These are phyloP conservation scores for Mercenaria mercenaria DNA, from an alignment of 1,140 invertebrate species.

Conservation along the genomic window DNA sequence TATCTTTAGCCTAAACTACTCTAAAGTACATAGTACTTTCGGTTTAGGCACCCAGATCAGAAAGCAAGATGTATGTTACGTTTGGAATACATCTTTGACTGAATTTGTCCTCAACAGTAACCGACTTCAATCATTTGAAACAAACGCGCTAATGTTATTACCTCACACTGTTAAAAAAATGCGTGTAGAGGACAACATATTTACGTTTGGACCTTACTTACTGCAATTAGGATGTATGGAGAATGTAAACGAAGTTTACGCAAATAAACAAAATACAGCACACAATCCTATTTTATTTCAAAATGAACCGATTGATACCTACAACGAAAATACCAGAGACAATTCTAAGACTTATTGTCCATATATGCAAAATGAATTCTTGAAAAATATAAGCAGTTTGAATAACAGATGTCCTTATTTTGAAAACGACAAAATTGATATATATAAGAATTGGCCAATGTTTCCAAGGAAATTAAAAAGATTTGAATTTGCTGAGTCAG, in stretches of 20 bases:
- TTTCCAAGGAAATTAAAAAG: background rate
- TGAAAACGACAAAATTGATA: background rate
- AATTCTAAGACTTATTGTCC: background rate
- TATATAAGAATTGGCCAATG: background rate
- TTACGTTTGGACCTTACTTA: conserved; percentile 32
- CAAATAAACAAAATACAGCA: background rate
- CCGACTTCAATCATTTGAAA: background rate
- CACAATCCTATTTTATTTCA: background rate
- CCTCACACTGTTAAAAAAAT: conserved; percentile 44
- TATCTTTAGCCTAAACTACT: conserved; percentile 25
- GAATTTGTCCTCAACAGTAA: conserved; percentile 9
- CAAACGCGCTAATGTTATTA: conserved; percentile 29
- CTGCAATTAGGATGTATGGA: background rate
- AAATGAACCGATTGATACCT: background rate
- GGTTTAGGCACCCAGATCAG: background rate
- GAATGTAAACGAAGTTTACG: background rate
- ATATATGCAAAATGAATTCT: conserved; percentile 7
- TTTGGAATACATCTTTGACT: conserved; percentile 43
- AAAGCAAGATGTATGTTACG: conserved; percentile 7
- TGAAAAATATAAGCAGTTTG: background rate
- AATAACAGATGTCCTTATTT: background rate
- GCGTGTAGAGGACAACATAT: conserved; percentile 22
- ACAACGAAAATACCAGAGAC: background rate
- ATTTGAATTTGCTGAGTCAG: background rate
- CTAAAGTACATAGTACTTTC: conserved; percentile 11